Evolutionary conservation across 2,113 vertebrate genomes (phyloP).

Genomic region (Sebastes schlegelii): DNA sequence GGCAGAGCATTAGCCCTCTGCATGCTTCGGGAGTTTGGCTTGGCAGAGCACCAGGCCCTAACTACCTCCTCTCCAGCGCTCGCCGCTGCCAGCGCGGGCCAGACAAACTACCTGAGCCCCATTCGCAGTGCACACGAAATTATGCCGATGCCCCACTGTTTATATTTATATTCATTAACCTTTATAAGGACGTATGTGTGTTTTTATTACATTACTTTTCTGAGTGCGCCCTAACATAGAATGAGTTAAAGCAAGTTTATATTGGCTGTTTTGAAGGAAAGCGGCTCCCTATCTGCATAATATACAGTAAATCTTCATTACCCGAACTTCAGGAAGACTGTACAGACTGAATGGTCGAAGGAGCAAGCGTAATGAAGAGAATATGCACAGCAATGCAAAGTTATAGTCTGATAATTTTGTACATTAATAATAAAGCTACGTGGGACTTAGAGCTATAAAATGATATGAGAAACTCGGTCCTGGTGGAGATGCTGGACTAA

Average conservation of each 20-base stretch:
- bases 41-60: constrained; percentile 84
- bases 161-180: constrained; percentile 77
- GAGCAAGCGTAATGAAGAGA: constrained; percentile 65
- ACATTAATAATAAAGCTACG: constrained; percentile 66
- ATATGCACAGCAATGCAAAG: constrained; percentile 65
- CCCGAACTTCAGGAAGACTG: constrained; percentile 57
- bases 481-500: constrained; percentile 19
- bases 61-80: constrained; percentile 75
- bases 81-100: constrained; percentile 54
- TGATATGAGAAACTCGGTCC: constrained; percentile 23
- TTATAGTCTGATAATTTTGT: constrained; percentile 63
- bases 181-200: constrained; percentile 66
- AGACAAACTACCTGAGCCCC: constrained; percentile 71
- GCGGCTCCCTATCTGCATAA: constrained; percentile 63
- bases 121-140: constrained; percentile 46
- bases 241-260: constrained; percentile 61
- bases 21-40: constrained; percentile 85
- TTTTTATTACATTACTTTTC: constrained; percentile 71
- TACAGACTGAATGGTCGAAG: constrained; percentile 58
- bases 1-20: constrained; percentile 83
- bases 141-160: constrained; percentile 63
- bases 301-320: constrained; percentile 76
- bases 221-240: constrained; percentile 58
- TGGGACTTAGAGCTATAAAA: constrained; percentile 45
- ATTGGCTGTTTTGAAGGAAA: constrained; percentile 70